These are phyloP conservation scores for Camponotus floridanus DNA, from an alignment of 1,140 invertebrate genomes.

Conservation along the genomic window DNA sequence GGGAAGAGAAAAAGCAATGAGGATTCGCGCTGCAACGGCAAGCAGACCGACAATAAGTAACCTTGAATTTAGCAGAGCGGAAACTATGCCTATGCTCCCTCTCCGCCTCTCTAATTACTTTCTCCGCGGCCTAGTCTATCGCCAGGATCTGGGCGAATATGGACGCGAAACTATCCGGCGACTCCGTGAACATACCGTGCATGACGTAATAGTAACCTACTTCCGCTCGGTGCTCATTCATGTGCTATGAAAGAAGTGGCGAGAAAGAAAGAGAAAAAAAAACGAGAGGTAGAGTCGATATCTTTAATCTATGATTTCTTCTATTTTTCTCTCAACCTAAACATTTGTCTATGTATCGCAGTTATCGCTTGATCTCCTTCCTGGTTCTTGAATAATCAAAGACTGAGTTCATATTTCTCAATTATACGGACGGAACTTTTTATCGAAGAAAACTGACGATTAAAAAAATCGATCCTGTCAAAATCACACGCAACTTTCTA, in stretches of 20 bases:
- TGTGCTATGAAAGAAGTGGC: conserved; percentile 69
- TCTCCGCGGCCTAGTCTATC: conserved; percentile 78
- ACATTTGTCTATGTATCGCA: conserved; percentile 12
- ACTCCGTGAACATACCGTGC: conserved; percentile 61
- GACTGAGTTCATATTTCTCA: not conserved
- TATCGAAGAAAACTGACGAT: not conserved
- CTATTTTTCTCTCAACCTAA: not conserved
- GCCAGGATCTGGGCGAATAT: conserved; percentile 80
- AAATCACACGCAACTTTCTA: not conserved
- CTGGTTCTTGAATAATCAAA: conserved; percentile 36
- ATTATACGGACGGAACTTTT: not conserved
- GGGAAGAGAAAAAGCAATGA: conserved; percentile 44
- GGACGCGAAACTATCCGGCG: conserved; percentile 77
- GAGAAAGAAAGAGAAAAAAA: conserved; percentile 41
- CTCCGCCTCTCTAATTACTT: conserved; percentile 83
- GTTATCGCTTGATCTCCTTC: conserved; percentile 67
- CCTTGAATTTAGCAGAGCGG: conserved; percentile 84
- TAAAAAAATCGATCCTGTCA: not conserved
- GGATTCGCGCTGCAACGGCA: conserved; percentile 68
- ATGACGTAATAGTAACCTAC: conserved; percentile 82
- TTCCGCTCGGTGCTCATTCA: conserved; percentile 81
- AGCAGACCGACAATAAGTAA: conserved; percentile 77
- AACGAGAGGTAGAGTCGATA: conserved; percentile 46
- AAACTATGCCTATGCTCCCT: conserved; percentile 75
- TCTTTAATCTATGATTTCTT: not conserved